Percentiles rank a stretch among this genome's conserved stretches.
Conservation (phyloP, 1,140 invertebrate genomes). For the Hyposmocoma kahamanoa region DNA sequence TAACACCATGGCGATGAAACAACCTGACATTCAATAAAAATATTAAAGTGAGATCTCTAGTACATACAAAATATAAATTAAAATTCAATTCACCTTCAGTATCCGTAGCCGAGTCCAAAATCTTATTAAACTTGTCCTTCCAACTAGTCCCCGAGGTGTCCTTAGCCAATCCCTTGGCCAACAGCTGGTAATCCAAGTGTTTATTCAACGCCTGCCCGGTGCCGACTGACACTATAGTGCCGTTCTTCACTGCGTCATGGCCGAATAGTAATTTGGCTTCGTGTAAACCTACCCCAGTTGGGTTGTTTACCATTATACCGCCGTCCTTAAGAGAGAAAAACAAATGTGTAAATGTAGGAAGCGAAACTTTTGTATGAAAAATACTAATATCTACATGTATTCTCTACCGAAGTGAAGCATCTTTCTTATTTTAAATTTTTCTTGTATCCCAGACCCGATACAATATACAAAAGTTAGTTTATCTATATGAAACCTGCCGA, state of each 20-base stretch:
- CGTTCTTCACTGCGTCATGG: conserved; percentile 79
- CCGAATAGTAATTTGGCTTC: conserved; percentile 92
- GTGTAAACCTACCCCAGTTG: conserved; percentile 90
- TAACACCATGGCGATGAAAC: too few relatives aligned
- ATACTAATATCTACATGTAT: too few relatives aligned
- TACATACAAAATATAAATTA: too few relatives aligned
- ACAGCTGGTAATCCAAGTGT: conserved; percentile 49
- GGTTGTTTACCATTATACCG: conserved; percentile 93
- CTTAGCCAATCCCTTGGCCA: conserved; percentile 35
- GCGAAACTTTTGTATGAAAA: too few relatives aligned
- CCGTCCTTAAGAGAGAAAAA: conserved; percentile 85
- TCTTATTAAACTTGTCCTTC: conserved; percentile 88
- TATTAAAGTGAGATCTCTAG: too few relatives aligned
- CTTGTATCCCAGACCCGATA: too few relatives aligned
- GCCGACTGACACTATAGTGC: conserved; percentile 90
- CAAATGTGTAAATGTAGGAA: too few relatives aligned
- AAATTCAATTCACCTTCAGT: conserved; percentile 39
- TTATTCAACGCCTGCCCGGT: conserved; percentile 79
- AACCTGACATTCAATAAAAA: too few relatives aligned
- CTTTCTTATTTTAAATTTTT: too few relatives aligned
- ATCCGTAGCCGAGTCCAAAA: conserved; percentile 91
- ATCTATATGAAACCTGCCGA: too few relatives aligned
- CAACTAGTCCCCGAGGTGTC: conserved; percentile 76
- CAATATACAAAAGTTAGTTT: too few relatives aligned
- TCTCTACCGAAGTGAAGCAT: too few relatives aligned